phyloP scores from a whole-genome alignment of 2,113 vertebrate species.

The Symphodus melops region DNA sequence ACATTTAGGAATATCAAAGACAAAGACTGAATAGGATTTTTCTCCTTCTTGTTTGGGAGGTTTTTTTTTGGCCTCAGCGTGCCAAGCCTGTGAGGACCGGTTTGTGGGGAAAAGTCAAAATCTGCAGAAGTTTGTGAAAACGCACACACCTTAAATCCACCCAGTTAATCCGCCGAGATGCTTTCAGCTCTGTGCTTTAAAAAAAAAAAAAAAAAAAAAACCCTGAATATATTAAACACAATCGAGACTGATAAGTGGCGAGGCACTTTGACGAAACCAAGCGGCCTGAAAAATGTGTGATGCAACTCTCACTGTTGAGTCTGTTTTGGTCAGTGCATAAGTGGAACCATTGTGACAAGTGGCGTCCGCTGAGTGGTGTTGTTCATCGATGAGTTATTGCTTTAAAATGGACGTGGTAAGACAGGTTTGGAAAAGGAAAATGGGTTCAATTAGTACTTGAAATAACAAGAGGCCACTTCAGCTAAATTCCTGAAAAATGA shows the following conservation, averaged over 20 bases:
- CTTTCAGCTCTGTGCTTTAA: constrained; percentile 15
- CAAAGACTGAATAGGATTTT: constrained; percentile 39
- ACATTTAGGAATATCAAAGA: constrained; percentile 62
- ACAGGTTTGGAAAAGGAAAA: constrained; percentile 80
- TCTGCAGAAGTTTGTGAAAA: not conserved
- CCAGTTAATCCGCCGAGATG: constrained; percentile 18
- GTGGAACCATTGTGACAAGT: constrained; percentile 80
- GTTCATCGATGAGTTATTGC: constrained; percentile 82
- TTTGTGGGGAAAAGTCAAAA: constrained; percentile 15
- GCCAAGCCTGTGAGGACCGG: constrained; percentile 17
- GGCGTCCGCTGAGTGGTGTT: constrained; percentile 72
- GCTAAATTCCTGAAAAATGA: constrained; percentile 75
- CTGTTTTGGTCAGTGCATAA: constrained; percentile 81
- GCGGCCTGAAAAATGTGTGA: constrained; percentile 59
- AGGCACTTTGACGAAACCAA: constrained; percentile 45
- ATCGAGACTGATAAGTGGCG: constrained; percentile 54
- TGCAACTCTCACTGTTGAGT: constrained; percentile 66
- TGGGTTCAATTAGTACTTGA: constrained; percentile 83
- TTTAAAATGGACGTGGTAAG: constrained; percentile 81
- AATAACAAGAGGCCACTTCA: constrained; percentile 83
- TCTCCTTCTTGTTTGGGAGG: constrained; percentile 33
- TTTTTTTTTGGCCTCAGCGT: constrained; percentile 4
- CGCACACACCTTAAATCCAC: constrained; percentile 18
- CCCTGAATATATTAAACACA: constrained; percentile 55
- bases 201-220: too few relatives aligned